Evolutionary conservation across 2,888 invertebrate species (phyloP), one percentile per base, ranked within the genome.

Genomic region (Eupithecia centaureata): DNA sequence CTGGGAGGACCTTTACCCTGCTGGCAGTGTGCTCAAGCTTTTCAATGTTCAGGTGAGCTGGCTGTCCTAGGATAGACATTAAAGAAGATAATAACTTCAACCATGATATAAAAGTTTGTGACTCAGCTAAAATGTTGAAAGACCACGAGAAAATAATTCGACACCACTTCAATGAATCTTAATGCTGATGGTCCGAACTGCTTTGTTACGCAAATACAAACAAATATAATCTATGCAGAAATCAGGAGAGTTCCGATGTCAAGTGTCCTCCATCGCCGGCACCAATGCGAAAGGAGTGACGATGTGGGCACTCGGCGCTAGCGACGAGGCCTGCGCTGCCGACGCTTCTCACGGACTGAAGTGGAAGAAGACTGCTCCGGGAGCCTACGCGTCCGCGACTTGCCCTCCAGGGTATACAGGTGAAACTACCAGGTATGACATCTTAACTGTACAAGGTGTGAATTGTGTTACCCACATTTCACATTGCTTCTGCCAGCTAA

Each of bases 1-100:
- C 76, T 97, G 97, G 95, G 97, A 97, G 82, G 97, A 97, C 80
- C 92, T 97, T 30, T 96, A 95, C 84, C 97, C 97, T 0, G 95
- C 96, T 67, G 97, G 97, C 10, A 97, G 96, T 79, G 96, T 97
- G 64, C 90, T 97, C 5, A 96, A 96, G 82, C 95, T 97, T 32
- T 95, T 95, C 76, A 96, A 96, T 77, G 95, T 96, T 57, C 96
- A 96, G 94, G 96, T 96, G 5, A n/a, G 35, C 35, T 38, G 38
- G 1, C 7, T n/a, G n/a, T n/a, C n/a, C n/a, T n/a, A n/a, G n/a
- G n/a, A n/a, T n/a, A n/a, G n/a, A n/a, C n/a, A n/a, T n/a, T n/a
- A n/a, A n/a, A n/a, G n/a, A n/a, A n/a, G n/a, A n/a, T n/a, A n/a
- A n/a, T n/a, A n/a, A n/a, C n/a, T n/a, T n/a, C n/a, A n/a, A n/a